These are phyloP conservation scores for Caenorhabditis latens DNA, from an alignment of 1,140 invertebrate genomes.

Conservation along the genomic window DNA sequence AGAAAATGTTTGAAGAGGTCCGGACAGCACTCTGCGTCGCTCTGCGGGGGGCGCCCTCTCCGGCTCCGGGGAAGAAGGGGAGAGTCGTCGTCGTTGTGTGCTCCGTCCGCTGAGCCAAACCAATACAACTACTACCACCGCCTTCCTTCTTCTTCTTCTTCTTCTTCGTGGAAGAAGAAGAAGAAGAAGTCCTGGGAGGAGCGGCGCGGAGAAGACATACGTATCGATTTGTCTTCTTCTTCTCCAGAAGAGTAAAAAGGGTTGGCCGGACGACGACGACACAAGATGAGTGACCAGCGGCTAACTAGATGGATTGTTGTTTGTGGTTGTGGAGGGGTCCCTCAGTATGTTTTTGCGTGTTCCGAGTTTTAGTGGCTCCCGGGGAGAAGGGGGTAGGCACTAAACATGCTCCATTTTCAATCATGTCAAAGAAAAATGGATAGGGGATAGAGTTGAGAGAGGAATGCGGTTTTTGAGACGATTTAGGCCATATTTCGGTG, in stretches of 20 bases:
- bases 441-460: background rate
- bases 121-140: conserved; percentile 36
- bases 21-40: conserved; percentile 31
- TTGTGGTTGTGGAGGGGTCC: conserved; percentile 3
- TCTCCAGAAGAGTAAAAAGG: conserved; percentile 1
- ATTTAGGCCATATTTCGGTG: no score
- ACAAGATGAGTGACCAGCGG: conserved; percentile 28
- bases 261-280: conserved; percentile 39
- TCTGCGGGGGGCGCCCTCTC: conserved; percentile 16
- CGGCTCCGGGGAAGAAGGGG: background rate
- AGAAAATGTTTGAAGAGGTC: conserved; percentile 54
- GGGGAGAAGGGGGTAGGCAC: background rate
- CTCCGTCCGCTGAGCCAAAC: conserved; percentile 9
- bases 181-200: background rate
- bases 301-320: conserved; percentile 56
- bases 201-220: conserved; percentile 42
- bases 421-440: conserved; percentile 13
- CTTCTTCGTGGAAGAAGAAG: conserved; percentile 51
- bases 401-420: conserved; percentile 19
- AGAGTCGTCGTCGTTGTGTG: no score
- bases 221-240: conserved; percentile 39
- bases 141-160: conserved; percentile 44
- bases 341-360: conserved; percentile 28
- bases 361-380: background rate
- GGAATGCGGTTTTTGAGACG: no score